These are phyloP conservation scores for Pangasius mekongensis DNA, from an alignment of 2,797 vertebrate species.

Conservation along the genomic window DNA sequence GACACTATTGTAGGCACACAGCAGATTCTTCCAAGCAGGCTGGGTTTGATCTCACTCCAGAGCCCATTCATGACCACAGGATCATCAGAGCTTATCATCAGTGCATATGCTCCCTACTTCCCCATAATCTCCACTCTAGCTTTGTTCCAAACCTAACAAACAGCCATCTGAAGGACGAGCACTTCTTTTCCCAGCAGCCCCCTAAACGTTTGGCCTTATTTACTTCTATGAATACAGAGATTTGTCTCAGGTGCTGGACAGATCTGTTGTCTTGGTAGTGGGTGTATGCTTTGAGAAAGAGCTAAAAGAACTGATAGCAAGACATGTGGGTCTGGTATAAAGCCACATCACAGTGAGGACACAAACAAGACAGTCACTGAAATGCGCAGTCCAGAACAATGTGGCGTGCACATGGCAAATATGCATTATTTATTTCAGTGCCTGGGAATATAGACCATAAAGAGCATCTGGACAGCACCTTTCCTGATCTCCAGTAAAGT, in stretches of 20 bases:
- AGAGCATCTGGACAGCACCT: slow-evolving; percentile 1
- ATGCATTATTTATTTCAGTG: not conserved
- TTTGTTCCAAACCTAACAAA: not conserved
- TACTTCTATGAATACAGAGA: slow-evolving; percentile 17
- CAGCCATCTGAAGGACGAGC: not conserved
- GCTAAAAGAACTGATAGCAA: slow-evolving; percentile 12
- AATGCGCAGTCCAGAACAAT: slow-evolving; percentile 11
- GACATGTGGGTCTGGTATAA: slow-evolving; percentile 11
- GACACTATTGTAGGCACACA: slow-evolving; percentile 31
- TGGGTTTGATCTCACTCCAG: slow-evolving; percentile 44
- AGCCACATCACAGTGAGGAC: slow-evolving; percentile 2
- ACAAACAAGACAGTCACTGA: slow-evolving; percentile 41
- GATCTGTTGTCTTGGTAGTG: slow-evolving; percentile 13
- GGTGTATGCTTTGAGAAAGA: slow-evolving; percentile 8
- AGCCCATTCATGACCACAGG: slow-evolving; percentile 42
- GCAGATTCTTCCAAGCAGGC: slow-evolving; percentile 39
- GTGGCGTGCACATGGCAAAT: not conserved
- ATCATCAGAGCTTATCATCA: not conserved
- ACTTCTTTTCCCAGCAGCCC: slow-evolving; percentile 31
- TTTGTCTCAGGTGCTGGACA: slow-evolving; percentile 2
- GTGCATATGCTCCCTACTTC: not conserved
- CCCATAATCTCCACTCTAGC: not conserved
- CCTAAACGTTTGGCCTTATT: slow-evolving; percentile 65
- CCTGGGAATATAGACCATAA: slow-evolving; percentile 8
- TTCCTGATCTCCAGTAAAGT: not conserved